Conservation (phyloP, 2,113 vertebrate species). For the Ascaphus truei region DNA sequence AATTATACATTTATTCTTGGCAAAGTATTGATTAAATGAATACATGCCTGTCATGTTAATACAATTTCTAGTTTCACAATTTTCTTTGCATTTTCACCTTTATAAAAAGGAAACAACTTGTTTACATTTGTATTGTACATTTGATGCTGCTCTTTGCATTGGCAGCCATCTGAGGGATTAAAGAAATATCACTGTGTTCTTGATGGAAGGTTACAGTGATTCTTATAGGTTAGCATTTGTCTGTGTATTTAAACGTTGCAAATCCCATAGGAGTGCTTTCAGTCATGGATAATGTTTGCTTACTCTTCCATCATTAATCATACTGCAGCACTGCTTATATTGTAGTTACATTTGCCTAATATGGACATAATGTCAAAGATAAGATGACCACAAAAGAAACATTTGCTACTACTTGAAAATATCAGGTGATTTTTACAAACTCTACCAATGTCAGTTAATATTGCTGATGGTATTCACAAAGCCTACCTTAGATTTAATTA, state of each 20-base stretch:
- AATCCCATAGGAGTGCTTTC: constrained; percentile 17
- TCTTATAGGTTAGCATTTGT: constrained; percentile 25
- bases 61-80: constrained; percentile 28
- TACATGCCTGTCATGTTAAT: constrained; percentile 22
- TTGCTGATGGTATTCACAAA: not conserved
- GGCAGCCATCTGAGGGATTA: constrained; percentile 24
- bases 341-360: not conserved
- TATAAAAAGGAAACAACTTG: constrained; percentile 33
- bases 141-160: constrained; percentile 27
- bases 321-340: not conserved
- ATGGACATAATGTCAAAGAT: not conserved
- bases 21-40: constrained; percentile 32
- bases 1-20: constrained; percentile 29
- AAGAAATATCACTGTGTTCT: constrained; percentile 30
- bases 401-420: not conserved
- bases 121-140: constrained; percentile 31
- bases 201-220: constrained; percentile 19
- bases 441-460: not conserved
- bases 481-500: not conserved
- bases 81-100: constrained; percentile 38
- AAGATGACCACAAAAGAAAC: not conserved
- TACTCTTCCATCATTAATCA: not conserved
- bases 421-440: not conserved
- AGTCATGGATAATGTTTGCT: constrained; percentile 19
- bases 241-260: constrained; percentile 26